Evolutionary conservation across 1,140 invertebrate genomes (phyloP).

Genomic region (Drosophila sproati): DNA sequence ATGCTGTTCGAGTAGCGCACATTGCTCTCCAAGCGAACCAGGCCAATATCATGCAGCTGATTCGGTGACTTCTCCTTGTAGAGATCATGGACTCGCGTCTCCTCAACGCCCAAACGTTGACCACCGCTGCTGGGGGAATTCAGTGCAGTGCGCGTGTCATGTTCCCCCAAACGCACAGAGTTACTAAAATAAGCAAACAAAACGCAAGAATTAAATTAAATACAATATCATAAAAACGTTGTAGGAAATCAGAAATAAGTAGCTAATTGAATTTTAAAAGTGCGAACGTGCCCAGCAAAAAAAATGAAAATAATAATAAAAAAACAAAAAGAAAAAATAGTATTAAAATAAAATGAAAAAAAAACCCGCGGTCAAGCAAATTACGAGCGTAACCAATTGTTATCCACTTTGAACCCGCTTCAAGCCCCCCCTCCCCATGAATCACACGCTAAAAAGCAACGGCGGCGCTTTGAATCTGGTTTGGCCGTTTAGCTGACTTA

Average conservation of each 20-base stretch:
- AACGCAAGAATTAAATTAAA: not conserved
- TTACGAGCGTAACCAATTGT: conserved; percentile 55
- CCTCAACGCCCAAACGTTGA: conserved; percentile 64
- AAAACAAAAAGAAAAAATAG: too few relatives aligned
- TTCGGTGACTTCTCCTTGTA: conserved; percentile 72
- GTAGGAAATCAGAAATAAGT: conserved; percentile 55
- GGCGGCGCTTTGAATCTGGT: conserved; percentile 59
- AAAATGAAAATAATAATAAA: conserved; percentile 9
- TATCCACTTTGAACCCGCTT: conserved; percentile 44
- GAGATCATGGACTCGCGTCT: conserved; percentile 84
- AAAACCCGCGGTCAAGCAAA: conserved; percentile 22
- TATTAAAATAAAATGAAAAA: too few relatives aligned
- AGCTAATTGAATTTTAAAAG: conserved; percentile 66
- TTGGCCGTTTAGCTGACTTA: conserved; percentile 47
- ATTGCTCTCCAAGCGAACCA: conserved; percentile 84
- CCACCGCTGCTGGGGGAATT: conserved; percentile 84
- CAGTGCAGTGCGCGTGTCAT: conserved; percentile 84
- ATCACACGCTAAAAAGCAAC: conserved; percentile 53
- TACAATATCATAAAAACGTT: conserved; percentile 36
- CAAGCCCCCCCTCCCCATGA: conserved; percentile 32
- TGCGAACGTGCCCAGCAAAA: conserved; percentile 36
- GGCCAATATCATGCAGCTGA: conserved; percentile 85
- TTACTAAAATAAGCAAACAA: conserved; percentile 43
- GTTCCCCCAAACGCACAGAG: conserved; percentile 85
- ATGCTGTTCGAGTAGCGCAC: conserved; percentile 85